Base-by-base conservation (phyloP, 2,797 vertebrate genomes). In the Hydrophis major region DNA sequence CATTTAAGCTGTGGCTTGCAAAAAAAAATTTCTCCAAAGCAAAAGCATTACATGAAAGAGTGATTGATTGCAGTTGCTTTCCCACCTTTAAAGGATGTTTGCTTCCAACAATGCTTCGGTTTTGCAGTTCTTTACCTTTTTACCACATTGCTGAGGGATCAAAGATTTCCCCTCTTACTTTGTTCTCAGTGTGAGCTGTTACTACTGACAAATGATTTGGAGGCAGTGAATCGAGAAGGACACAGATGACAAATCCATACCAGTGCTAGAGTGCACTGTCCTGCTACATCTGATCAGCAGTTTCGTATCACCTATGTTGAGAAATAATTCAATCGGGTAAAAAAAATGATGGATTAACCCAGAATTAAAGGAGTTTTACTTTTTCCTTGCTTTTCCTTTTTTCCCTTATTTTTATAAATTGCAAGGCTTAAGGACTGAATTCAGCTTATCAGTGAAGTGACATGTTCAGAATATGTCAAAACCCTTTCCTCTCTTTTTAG, bases 161-260 rank as follows among this genome's bases (percentile, higher is more conserved):
- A 97, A 97, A 97, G 96, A 96, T 98, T 98, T 97, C 97, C 96
- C 94, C 89, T 97, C 93, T 94, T 97, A 89, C 94, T 95, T 90
- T 92, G 74, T 93, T 96, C 90, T 95, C 97, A 97, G 97, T 86
- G 94, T 98, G 97, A 97, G 96, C 96, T 96, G 66, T 92, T 97
- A 50, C 94, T 96, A 93, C 96, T 98, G 98, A 99, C 97, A 98
- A 98, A 99, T 98, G 97, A 98, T 97, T 98, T 96, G 95, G 97
- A 98, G 97, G 98, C 99, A 98, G 96, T 96, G 97, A 99, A 95
- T 99, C 98, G 99, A 98, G 99, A 99, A 99, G 99, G 99, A 99
- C 99, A 97, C 98, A 99, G 98, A 99, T 99, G 99, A 99, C 98
- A 99, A 98, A 99, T 97, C 97, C 92, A 98, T 98, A 98, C 20